Conservation (phyloP, 2,888 invertebrate genomes). For the Orchesellides sinensis region DNA sequence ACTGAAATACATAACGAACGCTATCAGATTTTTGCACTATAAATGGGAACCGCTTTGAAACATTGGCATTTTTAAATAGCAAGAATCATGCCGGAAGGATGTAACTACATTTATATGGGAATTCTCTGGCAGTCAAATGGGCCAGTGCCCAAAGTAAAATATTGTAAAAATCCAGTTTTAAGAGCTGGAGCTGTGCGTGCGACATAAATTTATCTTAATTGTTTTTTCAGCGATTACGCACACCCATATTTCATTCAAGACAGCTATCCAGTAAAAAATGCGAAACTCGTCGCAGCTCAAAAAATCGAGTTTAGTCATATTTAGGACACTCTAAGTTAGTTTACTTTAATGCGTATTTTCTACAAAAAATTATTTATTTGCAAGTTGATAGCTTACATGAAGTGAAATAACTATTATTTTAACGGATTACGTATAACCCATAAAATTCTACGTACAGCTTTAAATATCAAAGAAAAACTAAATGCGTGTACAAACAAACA, state of each 20-base stretch:
- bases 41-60: no score
- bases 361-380: conserved; percentile 1
- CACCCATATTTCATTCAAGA: conserved; percentile 8
- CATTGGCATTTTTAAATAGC: no score
- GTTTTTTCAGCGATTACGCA: background rate
- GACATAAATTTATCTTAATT: conserved; percentile 13
- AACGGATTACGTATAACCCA: background rate
- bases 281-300: background rate
- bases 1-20: no score
- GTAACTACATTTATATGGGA: no score
- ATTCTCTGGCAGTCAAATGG: no score
- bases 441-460: background rate
- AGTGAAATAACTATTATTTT: no score
- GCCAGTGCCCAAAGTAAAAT: no score
- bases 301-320: background rate
- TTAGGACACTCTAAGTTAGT: background rate
- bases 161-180: background rate
- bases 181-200: conserved; percentile 13
- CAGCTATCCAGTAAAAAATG: background rate
- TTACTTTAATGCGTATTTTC: background rate
- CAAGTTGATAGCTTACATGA: background rate
- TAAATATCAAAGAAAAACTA: background rate
- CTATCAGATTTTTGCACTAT: no score
- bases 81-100: no score
- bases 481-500: background rate